These are phyloP conservation scores for Ornithoptera alexandrae DNA, from an alignment of 2,888 invertebrate species.

Conservation along the genomic window DNA sequence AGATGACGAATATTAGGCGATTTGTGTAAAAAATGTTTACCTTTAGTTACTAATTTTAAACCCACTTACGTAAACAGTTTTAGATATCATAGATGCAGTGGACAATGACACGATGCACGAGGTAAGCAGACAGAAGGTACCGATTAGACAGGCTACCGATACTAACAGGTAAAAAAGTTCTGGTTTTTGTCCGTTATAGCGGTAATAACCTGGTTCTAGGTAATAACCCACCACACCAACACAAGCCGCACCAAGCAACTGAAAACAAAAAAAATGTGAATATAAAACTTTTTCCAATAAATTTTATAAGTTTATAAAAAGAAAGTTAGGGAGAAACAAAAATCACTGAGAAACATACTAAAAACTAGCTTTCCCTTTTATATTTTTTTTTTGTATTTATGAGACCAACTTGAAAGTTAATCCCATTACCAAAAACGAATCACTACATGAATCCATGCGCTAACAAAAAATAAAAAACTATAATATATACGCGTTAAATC, in stretches of 20 bases:
- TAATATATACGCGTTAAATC: too few species aligned
- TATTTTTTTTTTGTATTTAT: too few species aligned
- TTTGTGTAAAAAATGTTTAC: too few species aligned
- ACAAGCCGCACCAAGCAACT: constrained; percentile 88
- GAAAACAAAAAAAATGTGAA: constrained; percentile 46
- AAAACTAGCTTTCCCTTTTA: too few species aligned
- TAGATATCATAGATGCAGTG: constrained; percentile 90
- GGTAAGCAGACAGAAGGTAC: constrained; percentile 86
- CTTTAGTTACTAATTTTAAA: background rate
- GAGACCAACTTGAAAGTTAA: too few species aligned
- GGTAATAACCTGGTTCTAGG: constrained; percentile 54
- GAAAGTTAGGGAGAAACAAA: too few species aligned
- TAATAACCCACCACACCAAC: constrained; percentile 86
- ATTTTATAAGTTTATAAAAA: too few species aligned
- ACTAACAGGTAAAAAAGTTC: constrained; percentile 87
- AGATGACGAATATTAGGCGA: too few species aligned
- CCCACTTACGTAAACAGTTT: constrained; percentile 87
- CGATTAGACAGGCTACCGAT: constrained; percentile 87
- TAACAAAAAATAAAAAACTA: too few species aligned
- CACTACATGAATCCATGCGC: too few species aligned
- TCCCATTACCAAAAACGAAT: too few species aligned
- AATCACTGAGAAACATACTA: too few species aligned
- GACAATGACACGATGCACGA: constrained; percentile 89
- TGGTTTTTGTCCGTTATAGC: constrained; percentile 62
- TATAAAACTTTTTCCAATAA: background rate